Percentiles rank a stretch among this genome's conserved stretches.
These are phyloP conservation scores for Myiagra hebetior DNA, from an alignment of 2,113 vertebrate species.

Conservation along the genomic window DNA sequence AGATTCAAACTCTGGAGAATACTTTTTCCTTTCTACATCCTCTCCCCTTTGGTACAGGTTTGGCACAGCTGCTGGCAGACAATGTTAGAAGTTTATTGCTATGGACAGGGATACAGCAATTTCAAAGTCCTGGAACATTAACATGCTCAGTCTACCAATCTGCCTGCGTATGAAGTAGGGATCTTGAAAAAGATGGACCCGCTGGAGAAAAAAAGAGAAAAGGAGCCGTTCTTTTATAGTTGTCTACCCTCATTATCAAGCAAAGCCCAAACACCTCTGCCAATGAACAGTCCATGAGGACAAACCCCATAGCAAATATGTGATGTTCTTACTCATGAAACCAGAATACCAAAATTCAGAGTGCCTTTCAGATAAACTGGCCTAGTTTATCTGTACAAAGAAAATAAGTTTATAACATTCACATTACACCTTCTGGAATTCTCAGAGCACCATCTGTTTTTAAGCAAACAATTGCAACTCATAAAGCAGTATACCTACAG, in stretches of 20 bases:
- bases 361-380: not conserved
- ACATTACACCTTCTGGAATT: not conserved
- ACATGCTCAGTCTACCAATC: not conserved
- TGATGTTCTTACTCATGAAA: not conserved
- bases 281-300: not conserved
- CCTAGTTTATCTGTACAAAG: not conserved
- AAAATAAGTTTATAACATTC: not conserved
- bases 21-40: not conserved
- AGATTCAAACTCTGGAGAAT: not conserved
- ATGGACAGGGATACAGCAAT: not conserved
- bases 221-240: not conserved
- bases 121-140: not conserved
- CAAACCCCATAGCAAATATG: not conserved
- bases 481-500: not conserved
- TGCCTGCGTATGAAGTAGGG: not conserved
- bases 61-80: not conserved
- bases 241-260: not conserved
- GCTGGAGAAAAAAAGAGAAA: not conserved
- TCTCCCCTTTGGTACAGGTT: not conserved
- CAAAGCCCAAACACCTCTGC: not conserved
- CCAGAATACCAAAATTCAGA: not conserved
- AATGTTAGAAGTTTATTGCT: not conserved
- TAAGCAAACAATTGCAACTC: conserved; percentile 16
- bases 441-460: not conserved
- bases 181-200: not conserved